phyloP scores from a whole-genome alignment of 2,888 invertebrate species.

The Epirrita christyi region DNA sequence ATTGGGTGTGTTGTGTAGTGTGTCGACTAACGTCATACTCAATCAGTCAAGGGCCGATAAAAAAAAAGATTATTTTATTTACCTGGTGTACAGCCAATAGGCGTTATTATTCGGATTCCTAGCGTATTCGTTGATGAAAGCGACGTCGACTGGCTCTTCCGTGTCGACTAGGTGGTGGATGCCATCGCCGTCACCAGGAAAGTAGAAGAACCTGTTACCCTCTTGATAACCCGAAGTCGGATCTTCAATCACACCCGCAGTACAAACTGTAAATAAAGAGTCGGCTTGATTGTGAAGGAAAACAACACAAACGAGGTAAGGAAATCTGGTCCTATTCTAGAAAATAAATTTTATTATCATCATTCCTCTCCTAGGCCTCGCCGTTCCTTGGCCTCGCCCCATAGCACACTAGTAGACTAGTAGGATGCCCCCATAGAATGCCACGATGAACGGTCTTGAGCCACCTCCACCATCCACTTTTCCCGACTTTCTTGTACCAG shows the following conservation, averaged over 20 bases:
- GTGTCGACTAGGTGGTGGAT: conserved; percentile 51
- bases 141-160: conserved; percentile 47
- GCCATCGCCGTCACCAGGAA: conserved; percentile 56
- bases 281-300: not conserved
- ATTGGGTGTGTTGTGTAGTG: no score
- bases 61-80: not conserved
- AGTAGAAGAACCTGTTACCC: conserved; percentile 57
- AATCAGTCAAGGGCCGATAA: not conserved
- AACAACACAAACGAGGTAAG: not conserved
- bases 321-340: no score
- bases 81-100: conserved; percentile 61
- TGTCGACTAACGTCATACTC: not conserved
- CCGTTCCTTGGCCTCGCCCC: no score
- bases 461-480: no score
- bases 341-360: not conserved
- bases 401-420: no score
- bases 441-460: no score
- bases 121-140: conserved; percentile 40
- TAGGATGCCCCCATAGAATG: no score
- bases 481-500: no score
- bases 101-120: conserved; percentile 49
- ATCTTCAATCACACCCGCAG: conserved; percentile 55
- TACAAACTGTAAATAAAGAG: conserved; percentile 41
- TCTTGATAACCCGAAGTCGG: conserved; percentile 50
- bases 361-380: no score